phyloP scores from a whole-genome alignment of 2,797 vertebrate species.

The Sparidentex hasta region DNA sequence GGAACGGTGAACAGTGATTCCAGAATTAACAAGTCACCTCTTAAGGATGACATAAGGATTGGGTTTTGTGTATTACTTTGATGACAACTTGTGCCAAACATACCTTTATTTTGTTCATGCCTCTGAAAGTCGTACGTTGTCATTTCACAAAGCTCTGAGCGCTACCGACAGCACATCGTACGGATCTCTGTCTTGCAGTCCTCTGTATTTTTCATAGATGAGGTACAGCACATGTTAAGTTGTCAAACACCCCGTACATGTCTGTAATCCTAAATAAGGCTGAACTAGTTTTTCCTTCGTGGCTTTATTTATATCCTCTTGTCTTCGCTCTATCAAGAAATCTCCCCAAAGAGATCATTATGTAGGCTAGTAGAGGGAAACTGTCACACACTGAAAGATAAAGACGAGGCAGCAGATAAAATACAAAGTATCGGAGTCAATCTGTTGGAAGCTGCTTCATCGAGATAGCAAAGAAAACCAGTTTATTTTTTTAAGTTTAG shows the following conservation, averaged over 20 bases:
- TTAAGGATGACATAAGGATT: too few relatives aligned
- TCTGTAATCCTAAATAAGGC: not conserved
- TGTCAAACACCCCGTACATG: not conserved
- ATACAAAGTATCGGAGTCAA: not conserved
- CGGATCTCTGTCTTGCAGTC: too few relatives aligned
- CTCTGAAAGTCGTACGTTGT: too few relatives aligned
- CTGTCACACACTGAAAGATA: not conserved
- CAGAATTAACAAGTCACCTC: too few relatives aligned
- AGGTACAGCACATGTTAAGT: not conserved
- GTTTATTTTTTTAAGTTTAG: not conserved
- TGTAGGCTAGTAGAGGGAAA: slow-evolving; percentile 13
- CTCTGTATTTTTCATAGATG: not conserved
- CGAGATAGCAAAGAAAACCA: not conserved
- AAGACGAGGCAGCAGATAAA: slow-evolving; percentile 12
- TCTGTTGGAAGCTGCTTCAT: not conserved
- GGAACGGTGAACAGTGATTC: too few relatives aligned
- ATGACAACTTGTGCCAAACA: too few relatives aligned
- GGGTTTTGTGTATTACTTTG: too few relatives aligned
- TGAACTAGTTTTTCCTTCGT: slow-evolving; percentile 2
- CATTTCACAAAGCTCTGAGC: too few relatives aligned
- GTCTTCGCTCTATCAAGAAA: slow-evolving; percentile 28
- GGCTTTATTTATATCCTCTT: slow-evolving; percentile 34
- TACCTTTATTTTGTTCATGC: too few relatives aligned
- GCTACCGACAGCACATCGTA: too few relatives aligned
- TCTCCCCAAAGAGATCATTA: slow-evolving; percentile 52